Evolutionary conservation across 2,797 vertebrate genomes (phyloP).

Genomic region (Pantherophis alleghaniensis): DNA sequence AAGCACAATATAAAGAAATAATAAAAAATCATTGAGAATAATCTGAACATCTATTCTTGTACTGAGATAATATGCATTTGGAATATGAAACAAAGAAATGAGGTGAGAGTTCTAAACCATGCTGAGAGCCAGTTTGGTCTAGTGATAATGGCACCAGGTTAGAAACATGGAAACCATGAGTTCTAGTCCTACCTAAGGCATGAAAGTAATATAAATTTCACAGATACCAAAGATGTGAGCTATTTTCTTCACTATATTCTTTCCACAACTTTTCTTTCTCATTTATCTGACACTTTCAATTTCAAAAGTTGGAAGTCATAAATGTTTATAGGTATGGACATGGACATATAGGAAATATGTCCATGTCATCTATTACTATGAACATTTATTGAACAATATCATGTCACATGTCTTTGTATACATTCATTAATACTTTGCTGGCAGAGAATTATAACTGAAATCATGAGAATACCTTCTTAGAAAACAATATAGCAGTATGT

Average conservation of each 20-base stretch:
- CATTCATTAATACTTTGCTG: neutral
- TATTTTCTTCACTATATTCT: neutral
- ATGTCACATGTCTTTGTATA: neutral
- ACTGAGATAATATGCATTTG: neutral
- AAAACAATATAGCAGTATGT: neutral
- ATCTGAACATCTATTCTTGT: neutral
- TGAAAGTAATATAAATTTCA: neutral
- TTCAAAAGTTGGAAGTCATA: neutral
- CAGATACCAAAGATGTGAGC: neutral
- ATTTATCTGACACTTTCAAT: neutral
- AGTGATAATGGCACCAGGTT: neutral
- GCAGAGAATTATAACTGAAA: neutral
- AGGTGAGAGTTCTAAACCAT: neutral
- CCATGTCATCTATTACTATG: neutral
- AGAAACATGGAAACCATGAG: neutral
- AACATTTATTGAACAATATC: neutral
- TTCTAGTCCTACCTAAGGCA: no score
- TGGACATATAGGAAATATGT: neutral
- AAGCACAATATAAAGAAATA: neutral
- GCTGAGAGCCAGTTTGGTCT: neutral
- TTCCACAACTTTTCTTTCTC: neutral
- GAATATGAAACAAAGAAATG: neutral
- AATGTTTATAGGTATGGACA: neutral
- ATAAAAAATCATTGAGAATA: neutral
- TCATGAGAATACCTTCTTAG: neutral